Evolutionary conservation across 2,797 vertebrate species (phyloP).

Genomic region (Aplochiton taeniatus): DNA sequence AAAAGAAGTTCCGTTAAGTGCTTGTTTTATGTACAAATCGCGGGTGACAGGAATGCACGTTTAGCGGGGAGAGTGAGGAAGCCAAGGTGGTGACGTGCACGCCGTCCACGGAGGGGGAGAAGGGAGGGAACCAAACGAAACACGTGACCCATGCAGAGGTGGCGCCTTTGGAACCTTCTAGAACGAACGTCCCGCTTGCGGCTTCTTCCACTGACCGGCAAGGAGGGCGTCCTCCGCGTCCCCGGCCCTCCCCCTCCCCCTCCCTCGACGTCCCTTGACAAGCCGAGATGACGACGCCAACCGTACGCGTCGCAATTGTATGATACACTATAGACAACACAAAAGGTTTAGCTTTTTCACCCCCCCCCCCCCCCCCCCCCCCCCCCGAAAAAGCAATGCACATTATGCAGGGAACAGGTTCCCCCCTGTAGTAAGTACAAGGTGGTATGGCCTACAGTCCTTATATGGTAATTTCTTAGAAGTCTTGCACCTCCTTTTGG

Average conservation of each 20-base stretch:
- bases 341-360: background rate
- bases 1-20: constrained; percentile 42
- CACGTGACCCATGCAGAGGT: constrained; percentile 44
- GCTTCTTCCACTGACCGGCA: too few relatives aligned
- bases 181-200: too few relatives aligned
- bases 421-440: constrained; percentile 33
- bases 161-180: background rate
- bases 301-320: constrained; percentile 46
- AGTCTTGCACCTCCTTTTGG: too few relatives aligned
- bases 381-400: constrained; percentile 38
- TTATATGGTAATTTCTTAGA: background rate
- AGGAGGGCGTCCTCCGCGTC: background rate
- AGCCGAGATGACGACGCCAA: constrained; percentile 26
- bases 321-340: constrained; percentile 34
- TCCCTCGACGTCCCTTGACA: constrained; percentile 4
- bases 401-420: constrained; percentile 39
- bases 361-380: too few relatives aligned
- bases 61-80: constrained; percentile 20
- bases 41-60: constrained; percentile 46
- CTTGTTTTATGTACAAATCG: constrained; percentile 58
- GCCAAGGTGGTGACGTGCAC: background rate
- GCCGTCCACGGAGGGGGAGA: background rate
- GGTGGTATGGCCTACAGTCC: constrained; percentile 36
- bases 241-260: background rate
- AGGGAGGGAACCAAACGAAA: constrained; percentile 4